Base-by-base conservation (phyloP, 2,797 vertebrate species). In the Emydoidea blandingii region DNA sequence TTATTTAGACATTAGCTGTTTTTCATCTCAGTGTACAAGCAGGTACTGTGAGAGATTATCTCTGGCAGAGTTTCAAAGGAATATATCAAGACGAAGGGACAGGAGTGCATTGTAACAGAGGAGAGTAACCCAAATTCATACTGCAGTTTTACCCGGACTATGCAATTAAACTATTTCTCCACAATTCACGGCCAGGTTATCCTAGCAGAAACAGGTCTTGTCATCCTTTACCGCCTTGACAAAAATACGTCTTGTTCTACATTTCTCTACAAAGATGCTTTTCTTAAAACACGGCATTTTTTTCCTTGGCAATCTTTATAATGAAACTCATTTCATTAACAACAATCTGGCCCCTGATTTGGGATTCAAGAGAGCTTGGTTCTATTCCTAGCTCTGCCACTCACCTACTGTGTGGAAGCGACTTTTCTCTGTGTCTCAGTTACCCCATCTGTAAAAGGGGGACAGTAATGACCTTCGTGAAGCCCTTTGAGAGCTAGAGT, bases 1-100 rank as follows among this genome's bases (percentile, higher is more conserved):
- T 96, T 84, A 92, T 92, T 97, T 93, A 95, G 92, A 92, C 76
- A 76, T 91, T 96, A 88, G 90, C 65, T 37, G 47, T 76, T 96
- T 94, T 97, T 95, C 90, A 91, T 94, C n/a, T 92, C 68, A 74
- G 94, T 93, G 72, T 52, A 87, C 74, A 96, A 93, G 91, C 68
- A 96, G 85, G 89, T 95, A 94, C 54, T 62, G 56, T 92, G 94
- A 95, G 87, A 92, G 93, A 96, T 88, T 68, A 79, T 2, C 9
- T 83, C 83, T 94, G 90, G 89, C 83, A 86, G 84, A 34, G 25
- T 83, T 81, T 95, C 90, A 94, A 91, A 98, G 91, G 89, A 78
- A 85, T 85, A 91, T 74, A 80, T 84, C 68, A 52, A 78, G 76
- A 37, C 34, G 92, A 81, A 87, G 86, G 81, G 87, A 81, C 85